Evolutionary conservation across 2,113 vertebrate genomes (phyloP), one percentile per base, ranked within the genome.

Genomic region (Hoplias malabaricus): DNA sequence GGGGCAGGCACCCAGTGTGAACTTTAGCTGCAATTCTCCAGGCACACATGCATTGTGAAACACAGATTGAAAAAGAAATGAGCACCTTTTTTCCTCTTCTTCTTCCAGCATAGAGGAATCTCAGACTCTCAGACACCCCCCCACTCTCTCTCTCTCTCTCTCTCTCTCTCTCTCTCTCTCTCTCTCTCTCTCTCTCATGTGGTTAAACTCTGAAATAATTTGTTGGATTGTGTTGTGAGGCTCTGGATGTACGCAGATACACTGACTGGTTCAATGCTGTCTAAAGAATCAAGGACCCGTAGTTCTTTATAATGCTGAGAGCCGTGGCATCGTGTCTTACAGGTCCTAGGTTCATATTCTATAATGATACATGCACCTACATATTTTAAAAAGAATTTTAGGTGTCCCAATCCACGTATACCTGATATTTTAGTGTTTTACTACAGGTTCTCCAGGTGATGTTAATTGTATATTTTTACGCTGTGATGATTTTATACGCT

Each of bases 41-140:
- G 81, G 56, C 79, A 83, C 79, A 80, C 73, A 71, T 80, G 76
- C 74, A 84, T 84, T 84, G 73, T 85, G 83, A 83, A 83, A 79
- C 59, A 78, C 73, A 82, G 77, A 83, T 66, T 86, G 81, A 77
- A 81, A 86, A 80, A 82, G 82, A 82, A 82, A 82, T 84, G 78
- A 85, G 81, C 53, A 82, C 75, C 61, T 61, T 75, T 76, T 67
- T 69, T 70, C 34, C 66, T 79, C 67, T 66, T 40, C 43, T 69
- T 53, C 66, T 69, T 53, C 73, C 62, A 69, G 65, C 69, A 80
- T 53, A 72, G 36, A 54, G 50, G 78, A 75, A 65, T 78, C 71
- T 82, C 43, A 78, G 43, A 78, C 54, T 57, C 54, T 59, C 59
- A 78, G 43, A 78, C 54, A 48, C 54, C 53, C 59, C 25, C 46